These are phyloP conservation scores for Orthosia incerta DNA, from an alignment of 2,888 invertebrate species.

Conservation along the genomic window DNA sequence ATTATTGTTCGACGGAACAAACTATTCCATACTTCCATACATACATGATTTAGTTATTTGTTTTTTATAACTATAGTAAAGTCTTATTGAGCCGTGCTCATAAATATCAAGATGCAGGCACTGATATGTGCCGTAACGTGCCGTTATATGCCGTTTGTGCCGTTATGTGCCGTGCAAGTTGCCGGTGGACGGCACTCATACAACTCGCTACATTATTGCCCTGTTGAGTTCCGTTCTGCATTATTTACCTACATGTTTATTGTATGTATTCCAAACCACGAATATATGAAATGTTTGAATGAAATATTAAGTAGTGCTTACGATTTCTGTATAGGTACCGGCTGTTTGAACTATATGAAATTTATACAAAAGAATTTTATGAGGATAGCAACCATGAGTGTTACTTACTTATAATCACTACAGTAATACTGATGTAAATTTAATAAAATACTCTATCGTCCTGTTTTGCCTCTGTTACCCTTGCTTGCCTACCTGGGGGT, in stretches of 20 bases:
- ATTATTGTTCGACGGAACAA: slow-evolving; percentile 27
- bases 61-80: slow-evolving; percentile 37
- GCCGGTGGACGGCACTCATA: slow-evolving; percentile 32
- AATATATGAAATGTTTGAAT: slow-evolving; percentile 18
- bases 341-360: neutral
- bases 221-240: slow-evolving; percentile 41
- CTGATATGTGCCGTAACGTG: slow-evolving; percentile 38
- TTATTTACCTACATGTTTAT: slow-evolving; percentile 29
- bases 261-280: slow-evolving; percentile 8
- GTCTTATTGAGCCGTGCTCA: slow-evolving; percentile 35
- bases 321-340: neutral
- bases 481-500: no score
- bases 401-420: no score
- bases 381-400: neutral
- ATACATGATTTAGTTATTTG: slow-evolving; percentile 26
- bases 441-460: no score
- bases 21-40: slow-evolving; percentile 17
- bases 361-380: neutral
- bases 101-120: slow-evolving; percentile 51
- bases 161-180: slow-evolving; percentile 26
- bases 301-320: slow-evolving; percentile 2
- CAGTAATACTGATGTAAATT: neutral
- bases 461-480: neutral
- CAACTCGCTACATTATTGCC: slow-evolving; percentile 43
- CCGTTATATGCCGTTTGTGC: slow-evolving; percentile 23